phyloP scores from a whole-genome alignment of 2,113 vertebrate genomes.

The Mandrillus leucophaeus region DNA sequence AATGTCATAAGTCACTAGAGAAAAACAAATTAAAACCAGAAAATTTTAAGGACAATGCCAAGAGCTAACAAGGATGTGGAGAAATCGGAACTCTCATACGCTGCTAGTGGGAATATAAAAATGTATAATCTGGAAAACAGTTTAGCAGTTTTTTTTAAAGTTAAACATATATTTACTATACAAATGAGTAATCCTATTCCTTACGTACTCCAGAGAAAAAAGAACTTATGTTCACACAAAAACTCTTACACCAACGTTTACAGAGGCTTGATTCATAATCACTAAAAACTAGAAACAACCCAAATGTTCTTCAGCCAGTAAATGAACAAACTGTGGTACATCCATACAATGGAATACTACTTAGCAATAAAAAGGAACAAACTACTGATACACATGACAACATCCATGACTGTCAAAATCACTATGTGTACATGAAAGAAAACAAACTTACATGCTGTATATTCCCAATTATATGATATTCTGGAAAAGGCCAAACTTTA shows the following conservation, averaged over 20 bases:
- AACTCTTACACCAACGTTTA: not conserved
- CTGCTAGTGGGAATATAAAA: not conserved
- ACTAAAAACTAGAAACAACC: not conserved
- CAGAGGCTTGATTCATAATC: not conserved
- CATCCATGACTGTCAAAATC: not conserved
- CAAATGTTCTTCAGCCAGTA: not conserved
- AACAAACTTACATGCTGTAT: accelerated
- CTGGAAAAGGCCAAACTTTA: not conserved
- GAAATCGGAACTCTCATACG: not conserved
- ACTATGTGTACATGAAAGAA: accelerated
- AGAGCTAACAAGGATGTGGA: not conserved
- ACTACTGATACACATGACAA: accelerated
- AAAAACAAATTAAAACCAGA: not conserved
- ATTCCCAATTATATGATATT: not conserved
- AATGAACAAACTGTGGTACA: too few species aligned
- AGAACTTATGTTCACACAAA: not conserved
- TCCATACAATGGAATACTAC: accelerated
- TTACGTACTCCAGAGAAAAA: not conserved
- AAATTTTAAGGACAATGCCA: not conserved
- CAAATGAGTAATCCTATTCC: not conserved
- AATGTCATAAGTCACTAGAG: not conserved
- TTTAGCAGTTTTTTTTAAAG: not conserved
- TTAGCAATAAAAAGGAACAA: not conserved
- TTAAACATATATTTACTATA: not conserved
- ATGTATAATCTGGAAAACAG: not conserved